Evolutionary conservation across 2,113 vertebrate species (phyloP).

Genomic region (Athene noctua): DNA sequence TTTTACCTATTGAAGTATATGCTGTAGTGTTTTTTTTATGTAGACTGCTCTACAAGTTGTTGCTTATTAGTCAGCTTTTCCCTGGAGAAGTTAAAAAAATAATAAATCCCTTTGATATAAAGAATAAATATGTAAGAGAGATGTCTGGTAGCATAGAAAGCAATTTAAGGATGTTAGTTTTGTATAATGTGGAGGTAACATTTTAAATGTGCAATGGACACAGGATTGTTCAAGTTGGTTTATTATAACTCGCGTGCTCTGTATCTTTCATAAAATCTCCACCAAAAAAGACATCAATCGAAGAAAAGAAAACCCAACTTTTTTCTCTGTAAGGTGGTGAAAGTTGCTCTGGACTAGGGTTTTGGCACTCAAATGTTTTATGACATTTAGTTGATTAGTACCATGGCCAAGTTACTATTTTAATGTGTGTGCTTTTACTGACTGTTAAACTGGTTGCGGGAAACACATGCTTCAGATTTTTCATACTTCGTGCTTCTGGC

Average conservation of each 20-base stretch:
- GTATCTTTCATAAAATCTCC: background rate
- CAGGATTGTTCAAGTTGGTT: background rate
- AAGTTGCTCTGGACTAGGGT: background rate
- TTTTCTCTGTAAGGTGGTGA: background rate
- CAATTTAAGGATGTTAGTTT: background rate
- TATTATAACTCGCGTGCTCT: background rate
- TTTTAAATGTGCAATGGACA: background rate
- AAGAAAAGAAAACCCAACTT: background rate
- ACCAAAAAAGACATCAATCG: background rate
- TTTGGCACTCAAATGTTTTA: slow-evolving; percentile 45
- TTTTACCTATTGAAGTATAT: background rate
- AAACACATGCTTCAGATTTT: background rate
- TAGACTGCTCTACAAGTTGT: background rate
- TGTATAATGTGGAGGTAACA: background rate
- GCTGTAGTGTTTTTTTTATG: background rate
- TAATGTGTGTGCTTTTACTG: background rate
- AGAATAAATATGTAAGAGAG: background rate
- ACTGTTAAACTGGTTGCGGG: background rate
- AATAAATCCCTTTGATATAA: background rate
- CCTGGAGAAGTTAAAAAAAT: background rate
- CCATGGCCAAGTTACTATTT: background rate
- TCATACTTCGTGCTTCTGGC: background rate
- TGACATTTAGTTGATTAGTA: slow-evolving; percentile 35
- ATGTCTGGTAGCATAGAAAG: background rate
- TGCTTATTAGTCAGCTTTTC: background rate